Evolutionary conservation across 2,113 vertebrate species (phyloP), one percentile per base, ranked within the genome.

Genomic region (Barnardius zonarius): DNA sequence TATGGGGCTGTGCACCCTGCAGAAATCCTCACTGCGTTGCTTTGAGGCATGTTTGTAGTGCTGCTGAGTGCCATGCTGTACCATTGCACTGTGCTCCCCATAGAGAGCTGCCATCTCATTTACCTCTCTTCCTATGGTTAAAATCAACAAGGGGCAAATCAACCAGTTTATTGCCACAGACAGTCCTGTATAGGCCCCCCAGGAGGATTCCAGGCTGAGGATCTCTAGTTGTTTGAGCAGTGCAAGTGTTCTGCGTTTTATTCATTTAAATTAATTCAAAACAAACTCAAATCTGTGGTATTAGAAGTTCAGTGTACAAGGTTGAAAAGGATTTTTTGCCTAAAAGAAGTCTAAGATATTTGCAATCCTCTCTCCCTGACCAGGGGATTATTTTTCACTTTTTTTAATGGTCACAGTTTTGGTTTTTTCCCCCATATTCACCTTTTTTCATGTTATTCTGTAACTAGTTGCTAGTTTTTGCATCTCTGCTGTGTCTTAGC

Each of bases 11-110:
- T 17, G 35, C 46, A 17, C 61, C 39, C 68, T 41, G 52, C 15
- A 31, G 48, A 57, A 59, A 19, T 17, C n/a, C 77, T 61, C 3
- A 3, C 0, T 1, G 52, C 0, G 0, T 10, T 64, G 57, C 81
- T 80, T n/a, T n/a, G 28, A 46, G 54, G 39, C 28, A 7, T 5
- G 37, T 28, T 28, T 20, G 5, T 18, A 6, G 8, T 20, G 30
- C 57, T 35, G 73, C 48, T 15, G 78, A 31, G 64, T 13, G 61
- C 41, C 3, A 7, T 80, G 69, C 41, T 28, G 11, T 11, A 33
- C 52, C 43, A 2, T 7, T 13, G 33, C 25, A 1, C 5, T 30
- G 18, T 43, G 54, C 17, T 51, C 39, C 24, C 4, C 16, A 0
- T 5, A 33, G 10, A 23, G 33, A 79, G 2, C 57, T 88, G 63